Evolutionary conservation across 2,888 invertebrate genomes (phyloP), one percentile per base, ranked within the genome.

Genomic region (Phasia obesa): DNA sequence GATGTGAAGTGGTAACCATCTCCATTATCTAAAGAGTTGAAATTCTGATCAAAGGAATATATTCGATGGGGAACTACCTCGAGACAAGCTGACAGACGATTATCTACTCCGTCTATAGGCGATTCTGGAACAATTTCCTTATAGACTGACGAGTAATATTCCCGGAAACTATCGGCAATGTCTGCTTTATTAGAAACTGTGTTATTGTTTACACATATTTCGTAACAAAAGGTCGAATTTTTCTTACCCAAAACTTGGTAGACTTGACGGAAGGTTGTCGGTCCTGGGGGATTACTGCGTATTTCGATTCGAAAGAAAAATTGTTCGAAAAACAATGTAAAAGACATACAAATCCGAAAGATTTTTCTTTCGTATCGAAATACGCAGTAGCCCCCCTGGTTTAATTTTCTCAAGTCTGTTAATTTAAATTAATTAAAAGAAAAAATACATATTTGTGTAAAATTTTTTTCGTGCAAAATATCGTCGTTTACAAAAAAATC

Each of bases 381-480:
- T n/a, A n/a, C n/a, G n/a, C n/a, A n/a, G n/a, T n/a, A n/a, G n/a
- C n/a, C n/a, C n/a, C n/a, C 65, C 35, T 4, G 49, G 65, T 49
- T 65, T 51, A 65, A 31, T 64, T 19, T 69, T 69, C 17, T 69
- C 55, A 15, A 69, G n/a, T 17, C 17, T 69, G 4, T 6, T 27
- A 25, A n/a, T n/a, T n/a, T n/a, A n/a, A n/a, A n/a, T n/a, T n/a
- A n/a, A n/a, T n/a, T n/a, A n/a, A n/a, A n/a, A n/a, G n/a, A n/a
- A n/a, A n/a, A n/a, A n/a, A n/a, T n/a, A n/a, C n/a, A n/a, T n/a
- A n/a, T n/a, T n/a, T n/a, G n/a, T n/a, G n/a, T n/a, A n/a, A n/a
- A n/a, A n/a, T n/a, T n/a, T n/a, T n/a, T n/a, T n/a, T n/a, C n/a
- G n/a, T n/a, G n/a, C n/a, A n/a, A n/a, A n/a, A n/a, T n/a, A n/a